Evolutionary conservation across 2,888 invertebrate species (phyloP).

Genomic region (Criorhina ranunculi): DNA sequence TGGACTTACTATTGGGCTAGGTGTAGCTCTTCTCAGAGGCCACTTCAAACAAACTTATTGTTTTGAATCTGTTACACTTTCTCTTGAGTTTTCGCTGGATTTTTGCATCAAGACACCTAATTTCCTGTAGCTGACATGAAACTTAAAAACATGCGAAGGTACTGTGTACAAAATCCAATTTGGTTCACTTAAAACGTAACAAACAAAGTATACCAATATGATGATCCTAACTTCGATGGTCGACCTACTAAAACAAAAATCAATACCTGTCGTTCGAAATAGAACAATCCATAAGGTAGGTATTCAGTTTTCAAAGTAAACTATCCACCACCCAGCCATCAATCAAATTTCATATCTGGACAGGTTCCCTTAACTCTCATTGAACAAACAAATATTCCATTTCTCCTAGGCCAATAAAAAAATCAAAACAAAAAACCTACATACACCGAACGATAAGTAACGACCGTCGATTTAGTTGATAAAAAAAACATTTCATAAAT

Average conservation of each 20-base stretch:
- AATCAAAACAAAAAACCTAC: constrained; percentile 29
- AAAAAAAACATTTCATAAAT: constrained; percentile 41
- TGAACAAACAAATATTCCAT: constrained; percentile 50
- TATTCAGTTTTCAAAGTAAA: constrained; percentile 45
- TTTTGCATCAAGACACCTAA: no score
- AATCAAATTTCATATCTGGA: constrained; percentile 67
- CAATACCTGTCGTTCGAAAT: constrained; percentile 46
- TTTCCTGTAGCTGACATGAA: no score
- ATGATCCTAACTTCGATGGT: neutral
- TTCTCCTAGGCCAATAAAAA: constrained; percentile 13
- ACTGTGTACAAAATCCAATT: neutral
- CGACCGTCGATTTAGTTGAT: constrained; percentile 52
- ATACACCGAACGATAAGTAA: constrained; percentile 51
- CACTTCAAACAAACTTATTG: no score
- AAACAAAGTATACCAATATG: neutral
- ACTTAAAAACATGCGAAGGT: no score
- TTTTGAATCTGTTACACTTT: no score
- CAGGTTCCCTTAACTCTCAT: constrained; percentile 30
- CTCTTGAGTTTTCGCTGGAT: no score
- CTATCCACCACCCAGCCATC: constrained; percentile 53
- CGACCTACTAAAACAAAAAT: constrained; percentile 30
- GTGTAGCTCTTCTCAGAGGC: no score
- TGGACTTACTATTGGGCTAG: no score
- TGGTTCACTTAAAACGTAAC: neutral
- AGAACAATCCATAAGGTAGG: constrained; percentile 46